A percentile compares a stretch with the other conserved stretches of the same genome.
phyloP scores from a whole-genome alignment of 2,797 vertebrate species.

The Danio kyathit region DNA sequence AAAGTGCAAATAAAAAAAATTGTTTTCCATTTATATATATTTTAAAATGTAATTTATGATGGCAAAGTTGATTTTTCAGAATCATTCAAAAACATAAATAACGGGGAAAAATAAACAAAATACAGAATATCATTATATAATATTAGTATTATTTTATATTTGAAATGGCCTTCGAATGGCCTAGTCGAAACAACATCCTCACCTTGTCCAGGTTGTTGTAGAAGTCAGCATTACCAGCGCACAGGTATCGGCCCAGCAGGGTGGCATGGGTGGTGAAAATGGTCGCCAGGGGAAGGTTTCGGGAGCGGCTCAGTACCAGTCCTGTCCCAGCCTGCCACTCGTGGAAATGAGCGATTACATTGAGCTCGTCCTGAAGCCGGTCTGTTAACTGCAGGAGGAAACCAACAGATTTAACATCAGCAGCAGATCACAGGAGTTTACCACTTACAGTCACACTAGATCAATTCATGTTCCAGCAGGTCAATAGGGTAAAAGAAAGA shows the following conservation, averaged over 20 bases:
- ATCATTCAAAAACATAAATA: no score
- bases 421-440: not conserved
- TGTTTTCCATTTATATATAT: no score
- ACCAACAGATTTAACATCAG: not conserved
- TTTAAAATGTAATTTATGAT: no score
- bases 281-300: slow-evolving; percentile 89
- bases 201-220: slow-evolving; percentile 96
- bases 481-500: no score
- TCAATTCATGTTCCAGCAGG: not conserved
- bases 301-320: slow-evolving; percentile 85
- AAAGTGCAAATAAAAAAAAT: no score
- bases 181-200: slow-evolving; percentile 10
- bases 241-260: slow-evolving; percentile 92
- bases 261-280: slow-evolving; percentile 97
- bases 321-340: slow-evolving; percentile 95
- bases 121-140: no score
- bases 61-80: no score
- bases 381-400: slow-evolving; percentile 81
- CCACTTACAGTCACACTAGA: not conserved
- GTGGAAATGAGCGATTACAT: slow-evolving; percentile 90
- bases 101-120: no score
- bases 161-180: not conserved
- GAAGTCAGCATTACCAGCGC: slow-evolving; percentile 94
- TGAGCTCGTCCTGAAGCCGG: slow-evolving; percentile 80
- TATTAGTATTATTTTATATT: not conserved